These are phyloP conservation scores for Tupaia chinensis DNA, from an alignment of 2,113 vertebrate genomes.

Conservation along the genomic window DNA sequence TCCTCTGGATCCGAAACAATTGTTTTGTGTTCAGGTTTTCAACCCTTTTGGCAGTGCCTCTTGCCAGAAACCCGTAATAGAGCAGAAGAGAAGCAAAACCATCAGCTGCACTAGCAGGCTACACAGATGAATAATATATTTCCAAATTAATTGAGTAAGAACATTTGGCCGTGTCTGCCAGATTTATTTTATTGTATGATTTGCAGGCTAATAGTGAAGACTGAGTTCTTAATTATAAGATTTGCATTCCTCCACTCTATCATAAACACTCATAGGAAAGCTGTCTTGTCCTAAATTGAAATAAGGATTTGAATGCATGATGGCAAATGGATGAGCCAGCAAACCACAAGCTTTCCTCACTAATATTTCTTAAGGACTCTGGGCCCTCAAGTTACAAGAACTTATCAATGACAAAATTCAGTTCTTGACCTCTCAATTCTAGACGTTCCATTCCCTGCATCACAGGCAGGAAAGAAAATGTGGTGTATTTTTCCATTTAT, in stretches of 20 bases:
- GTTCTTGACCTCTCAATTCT: background rate
- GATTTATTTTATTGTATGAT: conserved; percentile 83
- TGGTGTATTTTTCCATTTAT: background rate
- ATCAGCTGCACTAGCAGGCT: conserved; percentile 77
- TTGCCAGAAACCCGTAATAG: conserved; percentile 84
- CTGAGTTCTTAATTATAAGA: conserved; percentile 81
- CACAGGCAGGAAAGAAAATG: background rate
- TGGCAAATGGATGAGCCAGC: background rate
- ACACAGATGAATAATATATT: conserved; percentile 84
- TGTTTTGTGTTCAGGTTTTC: conserved; percentile 77
- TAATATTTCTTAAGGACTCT: background rate
- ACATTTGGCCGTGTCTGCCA: conserved; percentile 83
- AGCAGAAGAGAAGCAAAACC: conserved; percentile 80
- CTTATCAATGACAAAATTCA: background rate
- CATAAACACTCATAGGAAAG: conserved; percentile 51
- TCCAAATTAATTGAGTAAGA: conserved; percentile 84
- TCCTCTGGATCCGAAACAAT: conserved; percentile 72
- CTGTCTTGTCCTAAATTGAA: conserved; percentile 48
- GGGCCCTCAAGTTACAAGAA: conserved; percentile 6
- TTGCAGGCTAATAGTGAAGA: conserved; percentile 80
- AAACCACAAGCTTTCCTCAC: background rate
- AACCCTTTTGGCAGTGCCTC: conserved; percentile 73
- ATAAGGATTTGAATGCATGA: conserved; percentile 51
- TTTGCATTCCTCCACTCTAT: conserved; percentile 75
- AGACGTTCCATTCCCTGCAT: background rate